Conservation (phyloP, 2,797 vertebrate species). For the Sebastes oblongus region DNA sequence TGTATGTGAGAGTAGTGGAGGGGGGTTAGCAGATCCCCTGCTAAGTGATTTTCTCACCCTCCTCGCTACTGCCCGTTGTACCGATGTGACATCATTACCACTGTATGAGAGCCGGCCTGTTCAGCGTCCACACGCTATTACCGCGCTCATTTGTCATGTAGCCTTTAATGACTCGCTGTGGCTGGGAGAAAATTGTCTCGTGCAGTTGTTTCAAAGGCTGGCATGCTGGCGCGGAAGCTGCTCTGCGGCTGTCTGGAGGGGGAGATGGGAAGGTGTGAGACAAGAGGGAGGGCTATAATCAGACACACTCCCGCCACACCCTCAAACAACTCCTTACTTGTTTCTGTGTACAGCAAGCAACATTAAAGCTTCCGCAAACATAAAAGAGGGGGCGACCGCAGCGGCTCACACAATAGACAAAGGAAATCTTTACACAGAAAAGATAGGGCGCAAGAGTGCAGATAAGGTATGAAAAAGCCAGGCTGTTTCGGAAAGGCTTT, state of each 20-base stretch:
- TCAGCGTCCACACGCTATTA: constrained; percentile 54
- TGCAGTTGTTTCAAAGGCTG: constrained; percentile 16
- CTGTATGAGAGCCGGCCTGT: constrained; percentile 16
- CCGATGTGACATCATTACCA: constrained; percentile 54
- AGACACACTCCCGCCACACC: constrained; percentile 49
- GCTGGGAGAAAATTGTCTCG: constrained; percentile 25
- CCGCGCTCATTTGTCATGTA: constrained; percentile 56
- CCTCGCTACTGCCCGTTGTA: constrained; percentile 34
- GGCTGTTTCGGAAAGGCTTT: constrained; percentile 39
- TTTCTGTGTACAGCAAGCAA: constrained; percentile 38
- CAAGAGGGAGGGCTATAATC: constrained; percentile 48
- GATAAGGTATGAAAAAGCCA: constrained; percentile 28
- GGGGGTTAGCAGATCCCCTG: neutral
- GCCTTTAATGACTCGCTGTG: constrained; percentile 34
- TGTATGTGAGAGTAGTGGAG: constrained; percentile 5
- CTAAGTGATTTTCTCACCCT: constrained; percentile 60
- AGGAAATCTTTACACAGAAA: constrained; percentile 19
- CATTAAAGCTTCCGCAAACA: constrained; percentile 28
- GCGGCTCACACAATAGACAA: constrained; percentile 35
- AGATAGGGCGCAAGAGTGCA: neutral
- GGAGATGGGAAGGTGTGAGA: constrained; percentile 33
- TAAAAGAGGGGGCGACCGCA: neutral
- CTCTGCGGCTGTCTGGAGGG: constrained; percentile 12
- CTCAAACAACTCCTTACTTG: constrained; percentile 47
- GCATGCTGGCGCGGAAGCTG: constrained; percentile 5